Conservation (phyloP, 2,113 vertebrate species). For the Prolemur simus region DNA sequence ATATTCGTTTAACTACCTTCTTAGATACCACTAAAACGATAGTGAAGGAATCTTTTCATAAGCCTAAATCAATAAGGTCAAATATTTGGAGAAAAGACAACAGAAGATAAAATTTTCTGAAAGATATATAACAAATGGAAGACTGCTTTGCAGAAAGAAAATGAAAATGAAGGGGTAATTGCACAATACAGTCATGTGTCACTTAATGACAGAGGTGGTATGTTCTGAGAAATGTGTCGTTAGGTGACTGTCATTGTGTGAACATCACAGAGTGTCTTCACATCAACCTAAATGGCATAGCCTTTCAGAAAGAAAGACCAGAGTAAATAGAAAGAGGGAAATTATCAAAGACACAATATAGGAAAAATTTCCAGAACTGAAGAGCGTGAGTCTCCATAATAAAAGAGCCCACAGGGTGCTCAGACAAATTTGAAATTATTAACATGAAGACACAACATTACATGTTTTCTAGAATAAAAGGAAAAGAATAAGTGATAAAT, state of each 20-base stretch:
- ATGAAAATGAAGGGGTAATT: background rate
- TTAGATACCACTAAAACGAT: background rate
- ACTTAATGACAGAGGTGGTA: background rate
- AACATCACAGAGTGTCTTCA: background rate
- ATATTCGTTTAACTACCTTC: background rate
- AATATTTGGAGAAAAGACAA: background rate
- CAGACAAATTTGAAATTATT: background rate
- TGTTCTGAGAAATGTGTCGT: background rate
- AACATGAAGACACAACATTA: background rate
- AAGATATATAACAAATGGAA: background rate
- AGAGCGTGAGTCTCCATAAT: background rate
- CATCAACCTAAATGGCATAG: background rate
- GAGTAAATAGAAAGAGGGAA: background rate
- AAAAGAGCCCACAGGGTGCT: background rate
- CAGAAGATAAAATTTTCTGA: background rate
- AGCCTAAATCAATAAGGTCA: background rate
- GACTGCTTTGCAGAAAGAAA: background rate
- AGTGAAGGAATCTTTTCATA: background rate
- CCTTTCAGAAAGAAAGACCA: background rate
- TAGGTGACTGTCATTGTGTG: background rate
- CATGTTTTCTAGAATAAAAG: background rate
- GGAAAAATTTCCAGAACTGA: background rate
- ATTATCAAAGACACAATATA: background rate
- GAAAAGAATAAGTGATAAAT: background rate
- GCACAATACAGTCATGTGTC: background rate